Evolutionary conservation across 2,797 vertebrate genomes (phyloP).

Genomic region (Lates japonicus): DNA sequence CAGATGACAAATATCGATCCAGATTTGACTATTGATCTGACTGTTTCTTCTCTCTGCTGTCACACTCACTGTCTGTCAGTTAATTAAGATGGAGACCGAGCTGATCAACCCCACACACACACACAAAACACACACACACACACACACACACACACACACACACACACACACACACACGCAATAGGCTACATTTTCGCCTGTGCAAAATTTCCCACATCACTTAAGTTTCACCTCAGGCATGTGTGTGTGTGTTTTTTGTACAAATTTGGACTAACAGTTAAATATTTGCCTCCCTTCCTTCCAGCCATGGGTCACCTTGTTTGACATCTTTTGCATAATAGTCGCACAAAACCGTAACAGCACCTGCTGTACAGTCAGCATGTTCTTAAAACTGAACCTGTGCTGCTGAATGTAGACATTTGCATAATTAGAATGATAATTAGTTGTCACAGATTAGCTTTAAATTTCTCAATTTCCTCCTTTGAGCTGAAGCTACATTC

Average conservation of each 20-base stretch:
- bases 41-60: slow-evolving; percentile 37
- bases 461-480: slow-evolving; percentile 39
- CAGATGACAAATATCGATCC: slow-evolving; percentile 53
- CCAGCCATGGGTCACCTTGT: slow-evolving; percentile 59
- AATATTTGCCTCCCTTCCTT: slow-evolving; percentile 64
- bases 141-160: too few relatives aligned
- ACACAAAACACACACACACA: too few relatives aligned
- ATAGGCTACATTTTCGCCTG: slow-evolving; percentile 3
- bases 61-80: slow-evolving; percentile 33
- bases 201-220: neutral
- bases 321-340: slow-evolving; percentile 40
- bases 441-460: slow-evolving; percentile 40
- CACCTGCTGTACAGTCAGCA: slow-evolving; percentile 59
- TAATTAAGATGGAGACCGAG: slow-evolving; percentile 39
- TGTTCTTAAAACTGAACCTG: slow-evolving; percentile 27
- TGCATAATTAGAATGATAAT: slow-evolving; percentile 52
- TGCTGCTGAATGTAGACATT: slow-evolving; percentile 29
- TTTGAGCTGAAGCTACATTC: slow-evolving; percentile 31
- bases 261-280: slow-evolving; percentile 54
- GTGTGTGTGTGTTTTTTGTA: slow-evolving; percentile 31
- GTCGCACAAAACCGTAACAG: slow-evolving; percentile 30
- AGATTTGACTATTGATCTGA: slow-evolving; percentile 43
- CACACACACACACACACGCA: neutral
- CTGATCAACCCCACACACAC: neutral
- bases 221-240: slow-evolving; percentile 48